These are phyloP conservation scores for Aporophyla lueneburgensis DNA, from an alignment of 2,888 invertebrate genomes.

Conservation along the genomic window DNA sequence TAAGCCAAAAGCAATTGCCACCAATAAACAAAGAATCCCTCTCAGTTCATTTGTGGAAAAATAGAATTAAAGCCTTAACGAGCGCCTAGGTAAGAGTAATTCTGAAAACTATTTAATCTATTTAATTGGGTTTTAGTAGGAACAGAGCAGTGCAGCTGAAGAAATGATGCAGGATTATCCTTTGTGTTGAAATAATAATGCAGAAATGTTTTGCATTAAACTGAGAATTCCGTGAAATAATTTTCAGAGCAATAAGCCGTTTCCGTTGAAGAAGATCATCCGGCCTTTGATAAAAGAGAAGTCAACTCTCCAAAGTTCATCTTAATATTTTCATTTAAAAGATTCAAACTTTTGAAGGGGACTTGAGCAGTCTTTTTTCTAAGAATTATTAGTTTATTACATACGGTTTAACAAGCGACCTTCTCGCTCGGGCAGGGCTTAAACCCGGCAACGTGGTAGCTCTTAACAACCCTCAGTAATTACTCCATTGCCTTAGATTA, in stretches of 20 bases:
- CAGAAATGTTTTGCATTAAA: not conserved
- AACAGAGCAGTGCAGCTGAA: not conserved
- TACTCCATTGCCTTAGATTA: conserved; percentile 59
- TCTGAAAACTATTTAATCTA: conserved; percentile 37
- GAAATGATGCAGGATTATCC: conserved; percentile 23
- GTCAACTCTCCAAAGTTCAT: conserved; percentile 32
- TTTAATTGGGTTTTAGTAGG: conserved; percentile 37
- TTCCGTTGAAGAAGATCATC: conserved; percentile 28
- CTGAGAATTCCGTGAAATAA: not conserved
- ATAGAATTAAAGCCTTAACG: conserved; percentile 46
- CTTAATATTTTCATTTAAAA: conserved; percentile 47
- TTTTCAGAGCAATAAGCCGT: conserved; percentile 20
- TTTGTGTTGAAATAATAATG: conserved; percentile 19
- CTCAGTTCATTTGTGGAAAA: conserved; percentile 26
- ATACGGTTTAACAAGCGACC: conserved; percentile 41
- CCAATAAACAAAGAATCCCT: conserved; percentile 38
- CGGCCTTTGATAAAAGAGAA: conserved; percentile 28
- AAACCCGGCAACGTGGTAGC: conserved; percentile 40
- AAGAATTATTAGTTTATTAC: conserved; percentile 52
- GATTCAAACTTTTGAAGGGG: conserved; percentile 28
- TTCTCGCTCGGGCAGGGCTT: conserved; percentile 13
- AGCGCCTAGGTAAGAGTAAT: conserved; percentile 28
- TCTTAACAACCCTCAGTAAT: conserved; percentile 53
- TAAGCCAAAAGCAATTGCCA: conserved; percentile 31
- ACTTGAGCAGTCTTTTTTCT: conserved; percentile 21